phyloP scores from a whole-genome alignment of 1,140 invertebrate genomes.

The Drosophila arizonae region DNA sequence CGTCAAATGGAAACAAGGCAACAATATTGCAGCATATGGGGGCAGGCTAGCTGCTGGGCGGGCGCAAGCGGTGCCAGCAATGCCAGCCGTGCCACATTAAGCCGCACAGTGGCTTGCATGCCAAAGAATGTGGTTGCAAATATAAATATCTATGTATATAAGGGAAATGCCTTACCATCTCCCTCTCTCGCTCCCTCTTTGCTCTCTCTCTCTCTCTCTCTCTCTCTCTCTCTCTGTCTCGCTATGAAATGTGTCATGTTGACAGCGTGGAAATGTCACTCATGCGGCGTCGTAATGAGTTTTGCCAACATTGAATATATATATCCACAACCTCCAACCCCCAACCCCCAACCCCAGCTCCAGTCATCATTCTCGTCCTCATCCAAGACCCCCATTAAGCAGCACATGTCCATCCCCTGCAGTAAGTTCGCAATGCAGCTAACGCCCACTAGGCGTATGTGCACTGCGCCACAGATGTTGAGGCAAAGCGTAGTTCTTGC shows the following conservation, averaged over 20 bases:
- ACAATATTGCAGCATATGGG: constrained; percentile 63
- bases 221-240: not conserved
- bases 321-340: no score
- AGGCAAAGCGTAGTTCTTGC: constrained; percentile 4
- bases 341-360: constrained; percentile 5
- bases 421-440: constrained; percentile 33
- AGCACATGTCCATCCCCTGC: not conserved
- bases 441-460: constrained; percentile 43
- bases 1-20: constrained; percentile 52
- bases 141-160: constrained; percentile 23
- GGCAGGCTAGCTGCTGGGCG: constrained; percentile 2
- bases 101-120: constrained; percentile 65
- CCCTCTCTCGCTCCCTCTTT: not conserved
- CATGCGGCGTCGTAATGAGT: constrained; percentile 77
- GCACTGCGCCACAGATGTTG: constrained; percentile 20
- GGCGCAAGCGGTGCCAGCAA: constrained; percentile 6
- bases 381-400: not conserved
- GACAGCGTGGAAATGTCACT: constrained; percentile 77
- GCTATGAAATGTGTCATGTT: constrained; percentile 79
- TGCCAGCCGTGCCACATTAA: constrained; percentile 47
- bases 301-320: constrained; percentile 57
- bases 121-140: constrained; percentile 53
- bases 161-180: not conserved
- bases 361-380: constrained; percentile 4
- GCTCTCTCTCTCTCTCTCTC: not conserved